These are phyloP conservation scores for Temnopleurus reevesii DNA, from an alignment of 53 echinoderm and acorn worm genomes.

Conservation along the genomic window DNA sequence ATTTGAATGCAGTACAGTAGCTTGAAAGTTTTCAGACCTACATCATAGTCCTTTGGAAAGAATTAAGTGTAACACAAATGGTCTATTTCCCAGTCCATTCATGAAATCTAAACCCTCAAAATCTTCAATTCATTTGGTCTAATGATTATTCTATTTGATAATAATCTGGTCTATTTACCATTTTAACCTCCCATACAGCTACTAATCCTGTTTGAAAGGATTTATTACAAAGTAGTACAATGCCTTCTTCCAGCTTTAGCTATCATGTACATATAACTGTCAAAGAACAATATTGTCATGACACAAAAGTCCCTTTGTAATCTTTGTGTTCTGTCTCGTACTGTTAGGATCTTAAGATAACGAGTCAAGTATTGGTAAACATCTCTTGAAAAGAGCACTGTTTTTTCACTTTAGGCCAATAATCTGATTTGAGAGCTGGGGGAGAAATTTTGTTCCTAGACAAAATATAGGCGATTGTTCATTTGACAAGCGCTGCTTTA, in stretches of 20 bases:
- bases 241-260: not conserved
- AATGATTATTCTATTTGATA: no score
- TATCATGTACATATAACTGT: not conserved
- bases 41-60: no score
- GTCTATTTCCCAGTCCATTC: no score
- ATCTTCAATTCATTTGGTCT: no score
- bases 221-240: not conserved
- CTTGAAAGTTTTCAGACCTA: no score
- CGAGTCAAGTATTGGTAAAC: slow-evolving; percentile 43
- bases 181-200: no score
- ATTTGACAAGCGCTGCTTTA: slow-evolving; percentile 5
- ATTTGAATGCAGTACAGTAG: no score
- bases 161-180: no score
- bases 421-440: slow-evolving; percentile 19
- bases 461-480: not conserved
- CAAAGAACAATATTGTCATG: not conserved
- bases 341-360: slow-evolving; percentile 15
- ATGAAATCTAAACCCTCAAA: no score
- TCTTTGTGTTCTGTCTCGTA: slow-evolving; percentile 26
- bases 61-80: no score
- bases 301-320: slow-evolving; percentile 4
- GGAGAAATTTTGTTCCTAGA: not conserved
- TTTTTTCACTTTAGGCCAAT: not conserved
- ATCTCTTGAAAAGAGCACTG: not conserved
- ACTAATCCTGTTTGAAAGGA: not conserved